Base-by-base conservation (phyloP, 2,888 invertebrate species). In the Xestia ashworthii region DNA sequence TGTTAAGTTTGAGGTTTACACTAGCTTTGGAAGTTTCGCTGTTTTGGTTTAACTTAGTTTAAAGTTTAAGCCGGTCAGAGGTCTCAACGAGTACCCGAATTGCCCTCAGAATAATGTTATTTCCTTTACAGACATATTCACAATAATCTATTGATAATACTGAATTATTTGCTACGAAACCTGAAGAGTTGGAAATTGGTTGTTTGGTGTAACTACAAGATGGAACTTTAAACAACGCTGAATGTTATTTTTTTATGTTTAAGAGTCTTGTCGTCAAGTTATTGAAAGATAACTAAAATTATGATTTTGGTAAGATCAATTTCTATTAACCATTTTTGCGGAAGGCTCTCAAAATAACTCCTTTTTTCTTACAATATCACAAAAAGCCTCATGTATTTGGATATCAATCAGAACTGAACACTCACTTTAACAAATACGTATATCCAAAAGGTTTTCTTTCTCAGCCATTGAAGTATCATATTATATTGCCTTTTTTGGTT, bases 341-440 rank as follows among this genome's bases (percentile, higher is more conserved):
- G 6, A 9, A 70, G 12, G 3, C 32, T 46, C n/a, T 38, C 19
- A 38, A 71, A 65, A 44, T 25, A 32, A 74, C 25, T 50, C 5
- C 38, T 22, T 22, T 22, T 25, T n/a, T 65, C 38, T 41, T 55
- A 46, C 16, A 41, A 62, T 62, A 62, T 71, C 50, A 62, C 41
- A 62, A 32, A 62, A 74, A 62, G 8, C 41, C 48, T n/a, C 22
- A 25, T 66, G n/a, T 48, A 62, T 72, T 82, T 55, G 44, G 25
- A 55, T 44, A 77, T 67, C 72, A 73, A 73, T 62, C 14, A 67
- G 38, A 62, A 44, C 9, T 5, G 5, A 60, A 50, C 38, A 67
- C 71, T 79, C 71, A 74, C 78, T 78, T 41, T 64, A n/a, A 50
- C 44, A 83, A 60, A 71, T 14, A 64, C 9, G 0, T 9, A 44